Evolutionary conservation across 2,797 vertebrate species (phyloP).

Genomic region (Melanotaenia trifasciata): DNA sequence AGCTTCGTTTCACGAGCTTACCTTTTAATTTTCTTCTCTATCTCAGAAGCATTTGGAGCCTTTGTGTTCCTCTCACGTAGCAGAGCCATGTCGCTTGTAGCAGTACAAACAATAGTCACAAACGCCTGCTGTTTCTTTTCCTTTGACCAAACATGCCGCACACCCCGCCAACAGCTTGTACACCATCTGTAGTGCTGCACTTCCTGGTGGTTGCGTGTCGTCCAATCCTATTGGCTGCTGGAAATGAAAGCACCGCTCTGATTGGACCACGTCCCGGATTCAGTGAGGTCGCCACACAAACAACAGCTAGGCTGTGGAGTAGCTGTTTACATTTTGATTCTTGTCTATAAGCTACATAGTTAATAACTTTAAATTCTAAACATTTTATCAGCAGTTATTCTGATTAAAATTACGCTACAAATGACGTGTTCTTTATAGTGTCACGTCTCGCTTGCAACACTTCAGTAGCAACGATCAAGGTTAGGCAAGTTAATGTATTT

Average conservation of each 20-base stretch:
- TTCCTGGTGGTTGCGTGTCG: slow-evolving; percentile 60
- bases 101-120: neutral
- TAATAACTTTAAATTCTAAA: neutral
- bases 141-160: slow-evolving; percentile 6
- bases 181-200: slow-evolving; percentile 23
- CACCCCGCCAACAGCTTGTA: slow-evolving; percentile 38
- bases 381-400: neutral
- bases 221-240: slow-evolving; percentile 53
- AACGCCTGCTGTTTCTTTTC: neutral
- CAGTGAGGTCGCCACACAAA: neutral
- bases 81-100: slow-evolving; percentile 65
- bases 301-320: neutral
- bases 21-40: slow-evolving; percentile 86
- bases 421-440: neutral
- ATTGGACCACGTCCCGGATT: slow-evolving; percentile 59
- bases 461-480: slow-evolving; percentile 2
- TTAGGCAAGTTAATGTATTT: slow-evolving; percentile 12
- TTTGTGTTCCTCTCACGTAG: slow-evolving; percentile 76
- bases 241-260: slow-evolving; percentile 46
- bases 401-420: neutral
- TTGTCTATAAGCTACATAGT: neutral
- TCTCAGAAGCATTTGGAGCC: slow-evolving; percentile 70
- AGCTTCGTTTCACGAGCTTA: slow-evolving; percentile 40
- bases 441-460: neutral
- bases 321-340: neutral